These are phyloP conservation scores for Cremastinae sp. DNA, from an alignment of 2,888 invertebrate genomes.

Conservation along the genomic window DNA sequence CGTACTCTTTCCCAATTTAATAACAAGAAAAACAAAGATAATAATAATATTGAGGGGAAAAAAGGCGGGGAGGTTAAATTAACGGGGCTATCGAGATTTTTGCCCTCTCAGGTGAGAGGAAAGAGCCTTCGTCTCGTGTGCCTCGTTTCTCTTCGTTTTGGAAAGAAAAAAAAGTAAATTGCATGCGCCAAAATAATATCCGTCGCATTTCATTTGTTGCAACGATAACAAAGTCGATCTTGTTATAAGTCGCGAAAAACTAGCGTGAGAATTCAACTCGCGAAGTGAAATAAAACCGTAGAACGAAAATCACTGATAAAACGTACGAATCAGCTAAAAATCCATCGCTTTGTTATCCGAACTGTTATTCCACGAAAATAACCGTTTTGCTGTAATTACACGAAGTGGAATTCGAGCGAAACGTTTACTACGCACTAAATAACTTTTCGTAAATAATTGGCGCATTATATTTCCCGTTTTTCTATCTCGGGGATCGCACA, in stretches of 20 bases:
- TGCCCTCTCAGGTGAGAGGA: background rate
- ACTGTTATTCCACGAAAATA: slow-evolving; percentile 33
- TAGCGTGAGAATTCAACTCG: background rate
- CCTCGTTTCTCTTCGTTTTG: too few species aligned
- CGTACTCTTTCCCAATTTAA: slow-evolving; percentile 23
- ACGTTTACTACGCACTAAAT: slow-evolving; percentile 31
- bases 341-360: slow-evolving; percentile 35
- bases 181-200: background rate
- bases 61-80: slow-evolving; percentile 47
- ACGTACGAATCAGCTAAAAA: slow-evolving; percentile 14
- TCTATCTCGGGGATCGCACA: background rate
- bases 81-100: slow-evolving; percentile 54
- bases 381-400: slow-evolving; percentile 19
- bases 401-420: slow-evolving; percentile 27
- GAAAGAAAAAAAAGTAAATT: too few species aligned
- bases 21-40: slow-evolving; percentile 39
- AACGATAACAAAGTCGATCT: too few species aligned
- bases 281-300: background rate
- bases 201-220: background rate
- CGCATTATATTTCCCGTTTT: slow-evolving; percentile 18
- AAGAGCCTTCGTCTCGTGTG: background rate
- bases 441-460: slow-evolving; percentile 15
- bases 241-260: too few species aligned
- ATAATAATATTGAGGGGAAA: slow-evolving; percentile 7
- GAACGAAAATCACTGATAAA: slow-evolving; percentile 17